Evolutionary conservation across 2,888 invertebrate genomes (phyloP), one percentile per base, ranked within the genome.

Genomic region (Saturnia pavonia): DNA sequence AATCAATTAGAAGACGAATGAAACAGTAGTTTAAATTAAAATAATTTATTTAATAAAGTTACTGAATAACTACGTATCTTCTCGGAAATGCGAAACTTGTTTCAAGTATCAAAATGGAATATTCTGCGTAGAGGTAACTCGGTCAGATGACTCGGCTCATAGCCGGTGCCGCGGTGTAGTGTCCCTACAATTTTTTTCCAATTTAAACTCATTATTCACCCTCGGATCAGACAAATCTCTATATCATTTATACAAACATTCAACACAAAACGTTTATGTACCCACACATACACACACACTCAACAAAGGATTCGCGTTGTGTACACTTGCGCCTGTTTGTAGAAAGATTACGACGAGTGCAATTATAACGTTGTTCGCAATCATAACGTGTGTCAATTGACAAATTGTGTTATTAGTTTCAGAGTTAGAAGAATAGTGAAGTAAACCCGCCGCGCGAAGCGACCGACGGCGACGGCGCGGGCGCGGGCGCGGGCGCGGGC

Each of bases 211-310:
- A 43, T 66, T 40, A 60, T 70, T 12, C 27, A 67, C 69, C 69
- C 51, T 54, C 60, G 57, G 43, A 57, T 57, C 54, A 16, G 48
- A 48, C 74, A 77, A 77, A 78, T 80, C 79, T 73, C 60, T 76
- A 70, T 72, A 78, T 78, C 81, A 74, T 67, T 80, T 77, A 75
- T 72, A 72, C 78, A 82, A 80, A 82, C 78, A 76, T 2, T 27
- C 57, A 14, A 60, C 57, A 60, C 25, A 60, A 60, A 60, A 60
- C 57, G 25, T 60, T 25, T 27, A 60, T 14, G 11, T 60, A 19
- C 54, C 34, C 69, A 48, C 63, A 69, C 68, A 71, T 6, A 34
- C 34, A 34, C 27, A 22, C 54, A 48, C 68, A 48, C 60, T 68
- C 68, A 71, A 57, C 70, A 51, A 48, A 70, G 63, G 68, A 54